phyloP scores from a whole-genome alignment of 2,113 vertebrate species.

The Actinemys pallida region DNA sequence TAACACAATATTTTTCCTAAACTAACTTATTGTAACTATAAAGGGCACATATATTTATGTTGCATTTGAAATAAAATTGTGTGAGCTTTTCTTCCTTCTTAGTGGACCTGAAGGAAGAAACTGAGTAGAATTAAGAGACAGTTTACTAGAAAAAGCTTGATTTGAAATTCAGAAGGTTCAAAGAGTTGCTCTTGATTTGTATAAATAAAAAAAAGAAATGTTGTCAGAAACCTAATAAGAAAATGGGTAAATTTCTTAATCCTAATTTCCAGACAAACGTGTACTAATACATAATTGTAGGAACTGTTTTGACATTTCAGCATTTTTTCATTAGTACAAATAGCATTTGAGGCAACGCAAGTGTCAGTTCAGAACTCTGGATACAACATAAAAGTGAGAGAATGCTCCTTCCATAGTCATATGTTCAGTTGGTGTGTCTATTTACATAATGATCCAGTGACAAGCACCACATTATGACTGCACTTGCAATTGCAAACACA shows the following conservation, averaged over 20 bases:
- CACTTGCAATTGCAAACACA: constrained; percentile 39
- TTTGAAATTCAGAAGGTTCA: neutral
- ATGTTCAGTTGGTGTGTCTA: constrained; percentile 3
- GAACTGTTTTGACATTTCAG: constrained; percentile 60
- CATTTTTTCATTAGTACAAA: constrained; percentile 40
- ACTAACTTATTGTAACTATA: neutral
- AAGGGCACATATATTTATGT: neutral
- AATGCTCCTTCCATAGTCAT: constrained; percentile 6
- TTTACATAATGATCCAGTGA: constrained; percentile 60
- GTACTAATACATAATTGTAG: constrained; percentile 26
- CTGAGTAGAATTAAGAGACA: neutral
- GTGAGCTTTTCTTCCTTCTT: neutral
- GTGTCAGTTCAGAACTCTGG: constrained; percentile 45
- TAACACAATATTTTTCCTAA: neutral
- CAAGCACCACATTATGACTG: constrained; percentile 17
- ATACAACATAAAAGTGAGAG: neutral
- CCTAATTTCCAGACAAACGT: constrained; percentile 12
- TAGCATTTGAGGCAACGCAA: constrained; percentile 33
- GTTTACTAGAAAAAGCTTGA: neutral
- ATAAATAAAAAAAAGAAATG: neutral
- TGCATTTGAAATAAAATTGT: neutral
- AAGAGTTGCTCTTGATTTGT: neutral
- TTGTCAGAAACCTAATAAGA: constrained; percentile 25
- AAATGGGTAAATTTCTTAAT: constrained; percentile 26
- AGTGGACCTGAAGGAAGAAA: neutral